A percentile compares a stretch with the other conserved stretches of the same genome.
These are phyloP conservation scores for Serinus canaria DNA, from an alignment of 2,113 vertebrate species.

Conservation along the genomic window DNA sequence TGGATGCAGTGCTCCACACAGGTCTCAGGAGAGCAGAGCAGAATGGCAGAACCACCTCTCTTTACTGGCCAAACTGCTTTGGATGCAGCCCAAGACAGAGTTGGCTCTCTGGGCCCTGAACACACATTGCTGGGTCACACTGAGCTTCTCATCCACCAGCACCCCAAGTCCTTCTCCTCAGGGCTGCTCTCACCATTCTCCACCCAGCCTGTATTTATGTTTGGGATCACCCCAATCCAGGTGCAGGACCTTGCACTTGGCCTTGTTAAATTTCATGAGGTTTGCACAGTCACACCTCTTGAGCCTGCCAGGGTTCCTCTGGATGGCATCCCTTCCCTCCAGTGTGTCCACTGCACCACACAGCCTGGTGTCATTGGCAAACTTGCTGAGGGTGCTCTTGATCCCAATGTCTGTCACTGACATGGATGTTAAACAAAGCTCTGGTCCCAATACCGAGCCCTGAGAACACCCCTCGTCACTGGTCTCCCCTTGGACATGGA, in stretches of 20 bases:
- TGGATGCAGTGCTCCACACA: background rate
- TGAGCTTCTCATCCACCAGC: background rate
- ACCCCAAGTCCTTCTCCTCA: background rate
- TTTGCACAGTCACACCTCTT: background rate
- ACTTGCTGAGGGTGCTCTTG: background rate
- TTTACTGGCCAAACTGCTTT: background rate
- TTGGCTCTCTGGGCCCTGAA: background rate
- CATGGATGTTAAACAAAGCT: background rate
- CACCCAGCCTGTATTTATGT: background rate
- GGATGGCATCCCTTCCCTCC: background rate
- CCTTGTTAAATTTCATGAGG: rapidly evolving
- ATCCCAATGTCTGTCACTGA: rapidly evolving
- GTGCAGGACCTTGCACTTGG: background rate
- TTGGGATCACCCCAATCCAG: background rate
- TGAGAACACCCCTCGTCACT: rapidly evolving
- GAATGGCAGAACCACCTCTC: background rate
- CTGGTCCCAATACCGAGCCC: rapidly evolving
- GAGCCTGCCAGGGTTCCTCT: background rate
- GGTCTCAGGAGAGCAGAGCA: background rate
- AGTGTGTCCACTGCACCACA: background rate
- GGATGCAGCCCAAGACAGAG: background rate
- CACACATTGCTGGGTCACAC: background rate
- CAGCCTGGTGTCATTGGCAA: background rate
- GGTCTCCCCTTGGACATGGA: background rate
- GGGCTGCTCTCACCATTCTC: background rate